Evolutionary conservation across 2,888 invertebrate species (phyloP).

Genomic region (Apodemia mormo): DNA sequence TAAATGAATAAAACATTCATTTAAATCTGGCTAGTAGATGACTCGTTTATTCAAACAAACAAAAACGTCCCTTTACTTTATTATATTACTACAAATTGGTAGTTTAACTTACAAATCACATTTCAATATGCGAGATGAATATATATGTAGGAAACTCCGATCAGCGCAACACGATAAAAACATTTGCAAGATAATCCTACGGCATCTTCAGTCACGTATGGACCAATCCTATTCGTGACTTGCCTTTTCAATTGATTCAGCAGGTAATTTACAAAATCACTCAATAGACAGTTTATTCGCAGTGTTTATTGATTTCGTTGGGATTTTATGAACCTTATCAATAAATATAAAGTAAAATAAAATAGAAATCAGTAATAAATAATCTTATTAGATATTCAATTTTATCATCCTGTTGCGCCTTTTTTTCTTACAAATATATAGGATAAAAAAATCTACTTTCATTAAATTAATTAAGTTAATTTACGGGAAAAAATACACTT

Average conservation of each 20-base stretch:
- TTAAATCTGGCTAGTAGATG: too few relatives aligned
- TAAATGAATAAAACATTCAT: too few relatives aligned
- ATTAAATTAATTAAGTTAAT: too few relatives aligned
- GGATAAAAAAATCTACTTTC: too few relatives aligned
- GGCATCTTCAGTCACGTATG: constrained; percentile 9
- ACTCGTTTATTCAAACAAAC: neutral
- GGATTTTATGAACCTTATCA: too few relatives aligned
- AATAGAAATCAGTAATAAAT: too few relatives aligned
- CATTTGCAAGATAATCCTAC: constrained; percentile 6
- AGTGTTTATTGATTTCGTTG: neutral
- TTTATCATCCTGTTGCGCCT: neutral
- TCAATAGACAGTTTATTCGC: neutral
- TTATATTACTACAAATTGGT: neutral
- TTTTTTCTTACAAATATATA: neutral
- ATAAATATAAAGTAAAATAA: too few relatives aligned
- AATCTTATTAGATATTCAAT: neutral
- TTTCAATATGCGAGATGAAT: neutral
- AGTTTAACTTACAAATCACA: neutral
- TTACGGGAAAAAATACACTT: too few relatives aligned
- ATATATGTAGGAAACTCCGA: neutral
- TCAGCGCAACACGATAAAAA: neutral
- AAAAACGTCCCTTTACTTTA: too few relatives aligned
- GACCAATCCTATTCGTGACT: constrained; percentile 7
- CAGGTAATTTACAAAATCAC: constrained; percentile 11
- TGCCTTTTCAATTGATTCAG: neutral